A percentile compares a stretch with the other conserved stretches of the same genome.
These are phyloP conservation scores for Tachycineta bicolor DNA, from an alignment of 2,113 vertebrate species.

Conservation along the genomic window DNA sequence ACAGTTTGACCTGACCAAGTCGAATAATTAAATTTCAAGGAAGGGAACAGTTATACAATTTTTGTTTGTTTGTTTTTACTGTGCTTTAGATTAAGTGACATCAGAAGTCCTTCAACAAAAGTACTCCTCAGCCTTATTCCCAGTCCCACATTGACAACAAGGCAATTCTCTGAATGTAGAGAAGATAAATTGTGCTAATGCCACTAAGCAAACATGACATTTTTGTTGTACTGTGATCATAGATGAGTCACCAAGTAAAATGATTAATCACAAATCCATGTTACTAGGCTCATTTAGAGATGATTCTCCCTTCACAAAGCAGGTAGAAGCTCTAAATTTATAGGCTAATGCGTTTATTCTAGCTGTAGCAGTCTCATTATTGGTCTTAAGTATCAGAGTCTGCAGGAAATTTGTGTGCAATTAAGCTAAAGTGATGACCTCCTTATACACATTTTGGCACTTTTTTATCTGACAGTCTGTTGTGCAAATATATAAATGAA, in stretches of 20 bases:
- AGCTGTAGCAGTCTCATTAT: slow-evolving; percentile 67
- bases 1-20: neutral
- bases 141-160: slow-evolving; percentile 67
- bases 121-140: slow-evolving; percentile 32
- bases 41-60: neutral
- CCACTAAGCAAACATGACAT: slow-evolving; percentile 75
- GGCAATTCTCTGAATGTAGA: slow-evolving; percentile 70
- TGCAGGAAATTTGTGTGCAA: slow-evolving; percentile 75
- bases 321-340: slow-evolving; percentile 73
- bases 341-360: slow-evolving; percentile 79
- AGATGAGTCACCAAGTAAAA: slow-evolving; percentile 79
- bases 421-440: slow-evolving; percentile 75
- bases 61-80: neutral
- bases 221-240: slow-evolving; percentile 73
- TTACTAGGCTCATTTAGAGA: slow-evolving; percentile 78
- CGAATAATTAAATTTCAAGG: neutral
- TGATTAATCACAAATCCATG: slow-evolving; percentile 82
- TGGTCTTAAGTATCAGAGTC: slow-evolving; percentile 56
- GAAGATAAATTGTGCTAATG: slow-evolving; percentile 77
- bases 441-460: slow-evolving; percentile 72
- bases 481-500: slow-evolving; percentile 78
- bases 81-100: neutral
- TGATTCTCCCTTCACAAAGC: slow-evolving; percentile 68
- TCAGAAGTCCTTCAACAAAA: slow-evolving; percentile 18
- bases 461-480: slow-evolving; percentile 68